Conservation (phyloP, 2,113 vertebrate species). For the Fregata magnificens region DNA sequence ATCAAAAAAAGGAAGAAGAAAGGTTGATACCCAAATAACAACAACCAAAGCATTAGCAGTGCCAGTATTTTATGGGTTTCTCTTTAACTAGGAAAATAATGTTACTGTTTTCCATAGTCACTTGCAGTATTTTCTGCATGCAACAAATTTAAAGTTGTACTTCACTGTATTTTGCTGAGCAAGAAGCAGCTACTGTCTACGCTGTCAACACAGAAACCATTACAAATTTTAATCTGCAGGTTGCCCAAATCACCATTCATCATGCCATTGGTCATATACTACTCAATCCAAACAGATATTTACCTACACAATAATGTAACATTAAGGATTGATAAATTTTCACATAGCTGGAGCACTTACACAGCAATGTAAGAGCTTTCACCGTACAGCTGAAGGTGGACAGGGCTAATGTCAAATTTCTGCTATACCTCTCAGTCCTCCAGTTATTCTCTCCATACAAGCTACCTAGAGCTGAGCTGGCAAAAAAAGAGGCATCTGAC, state of each 20-base stretch:
- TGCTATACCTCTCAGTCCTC: neutral
- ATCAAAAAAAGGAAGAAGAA: neutral
- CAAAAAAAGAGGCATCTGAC: neutral
- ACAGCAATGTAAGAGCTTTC: neutral
- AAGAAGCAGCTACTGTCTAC: neutral
- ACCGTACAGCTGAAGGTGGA: neutral
- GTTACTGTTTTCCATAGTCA: neutral
- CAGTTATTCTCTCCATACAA: neutral
- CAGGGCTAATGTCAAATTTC: neutral
- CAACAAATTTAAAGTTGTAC: neutral
- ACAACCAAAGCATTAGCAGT: neutral
- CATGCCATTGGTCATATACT: neutral
- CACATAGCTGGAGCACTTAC: fast-evolving
- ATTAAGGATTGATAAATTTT: neutral
- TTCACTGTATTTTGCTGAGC: neutral
- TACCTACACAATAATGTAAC: neutral
- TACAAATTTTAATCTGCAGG: neutral
- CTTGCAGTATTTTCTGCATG: neutral
- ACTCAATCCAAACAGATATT: neutral
- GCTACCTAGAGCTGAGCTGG: neutral
- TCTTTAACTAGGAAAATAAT: neutral
- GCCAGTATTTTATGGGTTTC: fast-evolving
- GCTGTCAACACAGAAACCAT: neutral
- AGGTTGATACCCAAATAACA: neutral
- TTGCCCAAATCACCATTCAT: neutral